phyloP scores from a whole-genome alignment of 2,113 vertebrate genomes.

The Zapus hudsonius region DNA sequence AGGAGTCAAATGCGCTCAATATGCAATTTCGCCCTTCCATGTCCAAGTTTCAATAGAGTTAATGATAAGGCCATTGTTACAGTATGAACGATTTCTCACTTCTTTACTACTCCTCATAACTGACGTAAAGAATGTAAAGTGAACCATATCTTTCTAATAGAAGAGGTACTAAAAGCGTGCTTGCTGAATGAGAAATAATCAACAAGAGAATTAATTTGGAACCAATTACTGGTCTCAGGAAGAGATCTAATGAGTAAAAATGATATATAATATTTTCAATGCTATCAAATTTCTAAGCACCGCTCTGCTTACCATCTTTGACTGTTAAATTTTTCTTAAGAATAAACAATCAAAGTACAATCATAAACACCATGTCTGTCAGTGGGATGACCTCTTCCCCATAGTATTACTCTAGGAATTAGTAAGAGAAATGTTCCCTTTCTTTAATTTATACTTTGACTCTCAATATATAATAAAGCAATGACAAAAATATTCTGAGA shows the following conservation, averaged over 20 bases:
- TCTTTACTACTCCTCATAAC: neutral
- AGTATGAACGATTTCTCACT: neutral
- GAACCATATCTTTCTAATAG: neutral
- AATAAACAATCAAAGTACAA: neutral
- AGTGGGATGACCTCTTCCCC: neutral
- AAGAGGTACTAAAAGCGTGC: neutral
- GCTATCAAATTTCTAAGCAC: neutral
- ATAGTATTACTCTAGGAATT: neutral
- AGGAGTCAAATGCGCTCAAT: constrained; percentile 8
- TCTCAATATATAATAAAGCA: neutral
- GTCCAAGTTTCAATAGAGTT: neutral
- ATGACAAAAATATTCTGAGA: neutral
- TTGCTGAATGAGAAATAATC: neutral
- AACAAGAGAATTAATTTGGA: neutral
- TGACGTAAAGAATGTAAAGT: neutral
- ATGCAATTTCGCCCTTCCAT: neutral
- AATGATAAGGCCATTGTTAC: neutral
- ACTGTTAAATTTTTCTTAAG: neutral
- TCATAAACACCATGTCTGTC: neutral
- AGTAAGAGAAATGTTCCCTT: neutral
- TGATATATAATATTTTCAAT: neutral
- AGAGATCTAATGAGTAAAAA: constrained; percentile 3
- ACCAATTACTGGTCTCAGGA: neutral
- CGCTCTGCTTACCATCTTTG: neutral
- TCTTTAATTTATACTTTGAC: neutral